These are phyloP conservation scores for Sycophila texana DNA, from an alignment of 2,888 invertebrate species.

Conservation along the genomic window DNA sequence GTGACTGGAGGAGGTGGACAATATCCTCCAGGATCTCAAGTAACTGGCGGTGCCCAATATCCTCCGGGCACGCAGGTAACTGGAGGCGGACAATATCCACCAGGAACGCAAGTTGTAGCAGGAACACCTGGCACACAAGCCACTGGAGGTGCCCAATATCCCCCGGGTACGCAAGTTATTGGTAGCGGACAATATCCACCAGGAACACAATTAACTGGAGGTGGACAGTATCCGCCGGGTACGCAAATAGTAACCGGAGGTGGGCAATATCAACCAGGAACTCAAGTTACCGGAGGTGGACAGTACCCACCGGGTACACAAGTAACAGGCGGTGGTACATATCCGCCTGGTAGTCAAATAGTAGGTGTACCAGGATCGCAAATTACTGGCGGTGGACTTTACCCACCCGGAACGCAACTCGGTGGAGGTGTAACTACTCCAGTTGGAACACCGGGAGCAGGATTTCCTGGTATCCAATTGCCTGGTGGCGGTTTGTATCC, in stretches of 20 bases:
- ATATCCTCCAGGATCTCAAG: slow-evolving; percentile 33
- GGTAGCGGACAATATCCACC: slow-evolving; percentile 12
- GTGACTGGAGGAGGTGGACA: neutral
- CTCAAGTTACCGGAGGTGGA: neutral
- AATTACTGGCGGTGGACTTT: neutral
- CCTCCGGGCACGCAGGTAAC: slow-evolving; percentile 50
- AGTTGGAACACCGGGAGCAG: slow-evolving; percentile 12
- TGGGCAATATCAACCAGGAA: neutral
- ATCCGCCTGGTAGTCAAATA: slow-evolving; percentile 17
- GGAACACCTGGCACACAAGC: slow-evolving; percentile 1
- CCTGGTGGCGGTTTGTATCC: too few species aligned
- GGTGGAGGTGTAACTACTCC: slow-evolving; percentile 4
- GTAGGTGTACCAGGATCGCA: neutral
- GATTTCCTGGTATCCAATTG: slow-evolving; percentile 35
- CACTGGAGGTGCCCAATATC: neutral
- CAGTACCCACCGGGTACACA: neutral
- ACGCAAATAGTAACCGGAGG: slow-evolving; percentile 1
- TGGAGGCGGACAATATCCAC: slow-evolving; percentile 38
- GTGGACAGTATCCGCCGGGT: slow-evolving; percentile 9
- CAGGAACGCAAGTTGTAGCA: slow-evolving; percentile 50
- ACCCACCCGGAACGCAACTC: neutral
- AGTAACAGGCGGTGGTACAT: neutral
- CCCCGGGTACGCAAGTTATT: slow-evolving; percentile 20
- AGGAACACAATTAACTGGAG: slow-evolving; percentile 38
- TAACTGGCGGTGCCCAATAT: slow-evolving; percentile 43